A percentile compares a stretch with the other conserved stretches of the same genome.
Conservation (phyloP, 2,113 vertebrate genomes). For the Cryptomyrus ogoouensis region DNA sequence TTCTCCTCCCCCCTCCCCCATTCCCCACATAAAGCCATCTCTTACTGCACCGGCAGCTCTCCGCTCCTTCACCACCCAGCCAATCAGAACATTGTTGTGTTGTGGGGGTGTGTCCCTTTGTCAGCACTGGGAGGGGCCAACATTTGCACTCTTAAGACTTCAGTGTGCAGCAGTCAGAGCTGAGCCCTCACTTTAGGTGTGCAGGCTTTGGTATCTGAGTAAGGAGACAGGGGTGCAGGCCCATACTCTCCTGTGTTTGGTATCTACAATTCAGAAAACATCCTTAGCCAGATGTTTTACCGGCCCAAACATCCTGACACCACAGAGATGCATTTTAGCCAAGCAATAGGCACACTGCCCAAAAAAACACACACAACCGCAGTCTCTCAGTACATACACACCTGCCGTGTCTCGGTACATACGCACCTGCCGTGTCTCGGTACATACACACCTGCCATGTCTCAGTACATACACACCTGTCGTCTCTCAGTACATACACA, state of each 20-base stretch:
- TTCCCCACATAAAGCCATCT: background rate
- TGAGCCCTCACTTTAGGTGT: background rate
- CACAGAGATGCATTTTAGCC: background rate
- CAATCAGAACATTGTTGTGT: slow-evolving; percentile 6
- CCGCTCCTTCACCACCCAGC: background rate
- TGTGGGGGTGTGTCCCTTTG: slow-evolving; percentile 14
- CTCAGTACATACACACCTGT: background rate
- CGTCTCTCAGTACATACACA: background rate
- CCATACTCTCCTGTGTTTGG: background rate
- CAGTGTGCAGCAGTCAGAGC: background rate
- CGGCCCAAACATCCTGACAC: background rate
- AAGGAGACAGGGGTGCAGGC: background rate
- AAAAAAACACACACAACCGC: background rate
- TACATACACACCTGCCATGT: background rate
- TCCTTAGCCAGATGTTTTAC: background rate
- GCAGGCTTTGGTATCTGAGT: background rate
- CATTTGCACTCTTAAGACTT: background rate
- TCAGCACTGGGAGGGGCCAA: slow-evolving; percentile 12
- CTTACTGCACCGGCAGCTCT: background rate
- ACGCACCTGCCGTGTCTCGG: no score
- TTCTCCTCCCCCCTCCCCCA: background rate
- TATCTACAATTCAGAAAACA: background rate
- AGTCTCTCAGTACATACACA: background rate
- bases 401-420: no score
- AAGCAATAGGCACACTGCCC: background rate